phyloP scores from a whole-genome alignment of 1,140 invertebrate species.

The Pomacea maculata region DNA sequence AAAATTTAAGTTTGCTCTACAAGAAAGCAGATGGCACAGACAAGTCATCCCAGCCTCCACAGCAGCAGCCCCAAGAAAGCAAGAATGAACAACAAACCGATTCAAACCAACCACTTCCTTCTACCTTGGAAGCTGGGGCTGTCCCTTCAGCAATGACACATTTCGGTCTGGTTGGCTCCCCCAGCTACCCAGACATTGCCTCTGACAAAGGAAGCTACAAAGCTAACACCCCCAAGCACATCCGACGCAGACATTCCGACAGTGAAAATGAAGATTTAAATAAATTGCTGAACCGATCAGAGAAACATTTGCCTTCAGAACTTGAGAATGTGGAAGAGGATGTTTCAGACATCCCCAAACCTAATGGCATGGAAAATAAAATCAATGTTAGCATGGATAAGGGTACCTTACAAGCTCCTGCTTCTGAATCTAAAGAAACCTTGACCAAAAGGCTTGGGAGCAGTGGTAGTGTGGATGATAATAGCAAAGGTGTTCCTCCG shows the following conservation, averaged over 20 bases:
- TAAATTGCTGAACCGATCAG: constrained; percentile 24
- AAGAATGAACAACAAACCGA: constrained; percentile 5
- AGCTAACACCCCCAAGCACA: constrained; percentile 54
- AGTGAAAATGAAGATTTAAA: constrained; percentile 58
- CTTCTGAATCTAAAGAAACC: neutral
- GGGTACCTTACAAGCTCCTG: neutral
- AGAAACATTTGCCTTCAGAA: constrained; percentile 33
- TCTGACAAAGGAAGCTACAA: constrained; percentile 63
- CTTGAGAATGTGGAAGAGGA: constrained; percentile 35
- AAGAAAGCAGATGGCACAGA: constrained; percentile 27
- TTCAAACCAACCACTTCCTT: neutral
- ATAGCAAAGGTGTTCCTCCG: neutral
- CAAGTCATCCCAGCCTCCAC: constrained; percentile 30
- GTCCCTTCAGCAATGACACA: constrained; percentile 26
- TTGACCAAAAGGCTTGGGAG: too few relatives aligned
- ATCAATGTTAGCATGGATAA: too few relatives aligned
- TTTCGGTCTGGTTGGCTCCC: constrained; percentile 41
- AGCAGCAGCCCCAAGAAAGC: constrained; percentile 13
- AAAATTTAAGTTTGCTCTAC: constrained; percentile 43
- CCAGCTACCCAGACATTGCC: constrained; percentile 52
- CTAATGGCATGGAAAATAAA: too few relatives aligned
- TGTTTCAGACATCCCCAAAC: too few relatives aligned
- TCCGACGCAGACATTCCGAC: constrained; percentile 57
- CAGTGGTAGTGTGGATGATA: neutral
- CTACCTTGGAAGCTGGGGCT: neutral